A percentile compares a stretch with the other conserved stretches of the same genome.
Conservation (phyloP, 2,797 vertebrate genomes). For the Acanthornis magna region DNA sequence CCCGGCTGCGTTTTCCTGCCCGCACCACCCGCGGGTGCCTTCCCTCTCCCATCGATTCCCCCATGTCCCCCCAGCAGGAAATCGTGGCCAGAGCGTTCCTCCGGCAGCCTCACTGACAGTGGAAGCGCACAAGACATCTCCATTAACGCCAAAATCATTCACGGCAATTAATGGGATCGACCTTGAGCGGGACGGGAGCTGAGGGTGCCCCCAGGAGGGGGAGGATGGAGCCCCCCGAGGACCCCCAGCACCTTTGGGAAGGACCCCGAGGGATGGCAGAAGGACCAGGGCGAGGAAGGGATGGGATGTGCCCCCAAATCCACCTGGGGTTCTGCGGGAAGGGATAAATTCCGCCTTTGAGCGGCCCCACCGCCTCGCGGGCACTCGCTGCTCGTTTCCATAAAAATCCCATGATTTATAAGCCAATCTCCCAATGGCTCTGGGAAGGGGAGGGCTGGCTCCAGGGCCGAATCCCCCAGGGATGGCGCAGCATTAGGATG, state of each 20-base stretch:
- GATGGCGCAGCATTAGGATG: neutral
- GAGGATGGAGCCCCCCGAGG: accelerated
- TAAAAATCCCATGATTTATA: constrained; percentile 2
- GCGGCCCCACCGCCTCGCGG: neutral
- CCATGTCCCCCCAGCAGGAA: neutral
- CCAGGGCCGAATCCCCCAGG: neutral
- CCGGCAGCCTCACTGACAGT: constrained; percentile 27
- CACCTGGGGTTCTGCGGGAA: neutral
- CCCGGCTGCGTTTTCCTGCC: neutral
- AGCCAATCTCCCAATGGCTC: neutral
- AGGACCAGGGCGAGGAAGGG: neutral
- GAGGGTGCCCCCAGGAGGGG: neutral
- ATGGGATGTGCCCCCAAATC: neutral
- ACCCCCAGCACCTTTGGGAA: neutral
- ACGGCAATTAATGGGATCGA: constrained; percentile 62
- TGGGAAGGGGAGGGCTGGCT: neutral
- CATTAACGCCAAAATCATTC: constrained; percentile 49
- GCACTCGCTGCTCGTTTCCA: neutral
- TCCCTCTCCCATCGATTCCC: accelerated
- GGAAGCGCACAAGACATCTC: constrained; percentile 29
- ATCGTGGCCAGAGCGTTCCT: neutral
- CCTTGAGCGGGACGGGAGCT: constrained; percentile 29
- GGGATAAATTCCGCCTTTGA: accelerated
- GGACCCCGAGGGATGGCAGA: accelerated
- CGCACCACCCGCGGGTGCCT: neutral